phyloP scores from a whole-genome alignment of 2,113 vertebrate genomes.

The Meriones unguiculatus region DNA sequence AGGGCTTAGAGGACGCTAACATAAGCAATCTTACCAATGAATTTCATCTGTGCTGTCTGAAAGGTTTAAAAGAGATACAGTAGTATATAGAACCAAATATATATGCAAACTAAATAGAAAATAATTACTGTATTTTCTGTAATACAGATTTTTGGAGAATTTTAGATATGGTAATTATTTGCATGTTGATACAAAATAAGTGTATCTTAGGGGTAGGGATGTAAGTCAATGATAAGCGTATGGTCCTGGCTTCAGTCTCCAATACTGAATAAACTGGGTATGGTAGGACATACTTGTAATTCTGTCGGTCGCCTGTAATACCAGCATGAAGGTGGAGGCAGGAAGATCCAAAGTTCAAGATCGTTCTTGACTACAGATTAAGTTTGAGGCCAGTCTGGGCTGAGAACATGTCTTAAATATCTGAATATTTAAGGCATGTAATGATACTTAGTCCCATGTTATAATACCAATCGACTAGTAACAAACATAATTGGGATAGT shows the following conservation, averaged over 20 bases:
- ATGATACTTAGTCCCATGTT: conserved; percentile 43
- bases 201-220: not conserved
- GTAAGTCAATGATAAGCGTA: not conserved
- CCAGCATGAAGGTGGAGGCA: not conserved
- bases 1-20: not conserved
- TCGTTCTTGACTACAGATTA: not conserved
- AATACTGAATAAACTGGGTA: not conserved
- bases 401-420: not conserved
- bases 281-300: not conserved
- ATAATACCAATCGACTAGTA: conserved; percentile 31
- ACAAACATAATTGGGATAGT: conserved; percentile 31
- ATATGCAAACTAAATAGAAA: conserved; percentile 54
- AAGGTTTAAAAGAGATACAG: conserved; percentile 26
- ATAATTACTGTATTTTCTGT: conserved; percentile 78
- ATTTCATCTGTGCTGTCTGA: not conserved
- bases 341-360: not conserved
- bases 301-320: not conserved
- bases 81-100: conserved; percentile 33
- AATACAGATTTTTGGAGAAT: conserved; percentile 79
- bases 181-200: conserved; percentile 59
- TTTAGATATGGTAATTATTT: conserved; percentile 74
- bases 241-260: not conserved
- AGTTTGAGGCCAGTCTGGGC: not conserved
- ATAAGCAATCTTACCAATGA: not conserved
- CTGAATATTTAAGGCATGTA: conserved; percentile 38